These are phyloP conservation scores for Rhimphoctona megacephalus DNA, from an alignment of 2,888 invertebrate species.

Conservation along the genomic window DNA sequence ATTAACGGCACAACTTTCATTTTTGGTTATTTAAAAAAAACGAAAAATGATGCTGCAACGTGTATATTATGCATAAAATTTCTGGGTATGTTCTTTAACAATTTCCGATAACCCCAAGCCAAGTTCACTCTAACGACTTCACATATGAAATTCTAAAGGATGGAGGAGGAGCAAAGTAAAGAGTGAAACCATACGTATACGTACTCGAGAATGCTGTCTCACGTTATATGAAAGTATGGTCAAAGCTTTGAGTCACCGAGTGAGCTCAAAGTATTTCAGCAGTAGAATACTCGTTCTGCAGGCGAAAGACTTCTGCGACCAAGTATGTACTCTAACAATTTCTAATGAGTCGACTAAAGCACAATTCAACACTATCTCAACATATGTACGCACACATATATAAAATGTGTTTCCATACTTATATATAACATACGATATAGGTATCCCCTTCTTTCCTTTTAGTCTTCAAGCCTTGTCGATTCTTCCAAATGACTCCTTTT, in stretches of 20 bases:
- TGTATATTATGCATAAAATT: not conserved
- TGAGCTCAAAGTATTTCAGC: slow-evolving; percentile 50
- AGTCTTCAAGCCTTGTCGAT: slow-evolving; percentile 17
- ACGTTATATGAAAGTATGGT: slow-evolving; percentile 69
- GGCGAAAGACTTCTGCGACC: slow-evolving; percentile 39
- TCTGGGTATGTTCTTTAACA: slow-evolving; percentile 45
- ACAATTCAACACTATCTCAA: slow-evolving; percentile 17
- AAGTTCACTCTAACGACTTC: slow-evolving; percentile 20
- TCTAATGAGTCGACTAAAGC: slow-evolving; percentile 75
- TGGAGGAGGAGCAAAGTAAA: slow-evolving; percentile 12
- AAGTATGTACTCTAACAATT: slow-evolving; percentile 66
- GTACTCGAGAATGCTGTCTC: slow-evolving; percentile 40
- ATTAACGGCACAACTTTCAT: not conserved
- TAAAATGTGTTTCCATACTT: not conserved
- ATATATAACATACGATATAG: not conserved
- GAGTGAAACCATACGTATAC: slow-evolving; percentile 17
- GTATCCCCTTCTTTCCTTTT: slow-evolving; percentile 5
- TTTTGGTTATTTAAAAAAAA: slow-evolving; percentile 49
- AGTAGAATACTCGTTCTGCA: slow-evolving; percentile 27
- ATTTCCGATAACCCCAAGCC: slow-evolving; percentile 66
- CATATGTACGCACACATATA: not conserved
- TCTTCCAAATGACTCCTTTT: slow-evolving; percentile 8
- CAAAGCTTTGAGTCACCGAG: slow-evolving; percentile 75
- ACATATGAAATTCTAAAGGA: not conserved
- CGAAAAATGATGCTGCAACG: not conserved